These are phyloP conservation scores for Cydia strobilella DNA, from an alignment of 1,140 invertebrate genomes.

Conservation along the genomic window DNA sequence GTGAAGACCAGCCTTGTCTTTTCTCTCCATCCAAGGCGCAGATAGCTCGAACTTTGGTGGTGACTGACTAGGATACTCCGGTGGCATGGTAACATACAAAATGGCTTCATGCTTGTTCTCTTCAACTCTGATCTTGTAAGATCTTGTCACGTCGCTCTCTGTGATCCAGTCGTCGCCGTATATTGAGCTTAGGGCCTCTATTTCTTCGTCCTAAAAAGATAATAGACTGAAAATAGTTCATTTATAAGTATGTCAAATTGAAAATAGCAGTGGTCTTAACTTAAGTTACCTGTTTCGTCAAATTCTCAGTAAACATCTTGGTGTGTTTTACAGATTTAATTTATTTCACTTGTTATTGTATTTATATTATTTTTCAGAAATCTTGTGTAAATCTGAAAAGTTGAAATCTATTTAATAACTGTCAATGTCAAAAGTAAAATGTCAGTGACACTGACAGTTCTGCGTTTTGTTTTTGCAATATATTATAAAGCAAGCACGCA, in stretches of 20 bases:
- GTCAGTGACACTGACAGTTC: neutral
- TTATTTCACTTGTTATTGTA: neutral
- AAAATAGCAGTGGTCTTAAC: constrained; percentile 6
- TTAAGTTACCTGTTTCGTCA: constrained; percentile 59
- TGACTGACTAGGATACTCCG: constrained; percentile 83
- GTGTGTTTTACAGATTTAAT: neutral
- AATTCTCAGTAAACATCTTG: constrained; percentile 59
- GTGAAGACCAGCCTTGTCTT: constrained; percentile 81
- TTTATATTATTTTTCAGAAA: neutral
- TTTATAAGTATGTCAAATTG: neutral
- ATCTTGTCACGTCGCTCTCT: constrained; percentile 80
- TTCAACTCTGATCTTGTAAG: constrained; percentile 82
- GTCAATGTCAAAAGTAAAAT: neutral
- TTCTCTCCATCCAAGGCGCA: constrained; percentile 84
- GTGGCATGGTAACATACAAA: constrained; percentile 82
- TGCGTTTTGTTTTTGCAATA: neutral
- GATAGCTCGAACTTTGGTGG: constrained; percentile 87
- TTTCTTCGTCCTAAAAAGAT: constrained; percentile 83
- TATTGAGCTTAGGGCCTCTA: constrained; percentile 88
- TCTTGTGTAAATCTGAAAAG: neutral
- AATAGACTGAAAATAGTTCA: constrained; percentile 32
- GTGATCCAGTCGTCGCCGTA: constrained; percentile 86
- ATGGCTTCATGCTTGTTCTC: constrained; percentile 76
- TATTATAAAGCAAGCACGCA: too few relatives aligned
- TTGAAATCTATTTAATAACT: neutral